Base-by-base conservation (phyloP, 2,888 invertebrate species). In the Pocota personata region DNA sequence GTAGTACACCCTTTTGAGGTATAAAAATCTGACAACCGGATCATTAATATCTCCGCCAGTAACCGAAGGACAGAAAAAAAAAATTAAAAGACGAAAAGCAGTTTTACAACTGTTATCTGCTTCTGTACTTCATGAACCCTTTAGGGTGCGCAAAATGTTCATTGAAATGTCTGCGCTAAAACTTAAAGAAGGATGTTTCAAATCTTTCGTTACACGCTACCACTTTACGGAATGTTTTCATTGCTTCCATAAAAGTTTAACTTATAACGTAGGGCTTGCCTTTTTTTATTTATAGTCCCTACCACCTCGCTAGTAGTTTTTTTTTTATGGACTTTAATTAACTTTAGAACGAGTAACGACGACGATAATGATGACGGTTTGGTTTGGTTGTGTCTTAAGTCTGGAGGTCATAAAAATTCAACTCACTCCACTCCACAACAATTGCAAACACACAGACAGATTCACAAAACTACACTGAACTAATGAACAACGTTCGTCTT, bases 321-420 rank as follows among this genome's bases (percentile, higher is more conserved):
- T 50, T 58, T 52, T 82, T 77, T 77, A 77, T 72, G 50, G 64
- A 66, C 75, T 84, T 84, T 80, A 84, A 84, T 84, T 84, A 84
- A 84, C 84, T 84, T 84, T 80, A 71, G 71, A 75, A 84, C 73
- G 73, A 67, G 62, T 55, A 75, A 69, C 75, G 58, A 78, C 60
- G n/a, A 66, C 64, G 50, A 76, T 75, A 76, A 71, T 71, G 66
- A 84, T 80, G 83, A 79, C 73, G 73, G 64, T 58, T 82, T 50
- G 60, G 37, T 84, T 72, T 73, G 21, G 83, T n/a, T n/a, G n/a
- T 14, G 40, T 77, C 21, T 55, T 16, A 58, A 43, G 71, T 64
- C 71, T 75, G 32, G 46, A 24, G 69, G 69, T 84, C 75, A 66
- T 84, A 84, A 84, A 14, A 76, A 57, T 57, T 48, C 57, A 62